Conservation (phyloP, 1,140 invertebrate genomes). For the Phocides pigmalion region DNA sequence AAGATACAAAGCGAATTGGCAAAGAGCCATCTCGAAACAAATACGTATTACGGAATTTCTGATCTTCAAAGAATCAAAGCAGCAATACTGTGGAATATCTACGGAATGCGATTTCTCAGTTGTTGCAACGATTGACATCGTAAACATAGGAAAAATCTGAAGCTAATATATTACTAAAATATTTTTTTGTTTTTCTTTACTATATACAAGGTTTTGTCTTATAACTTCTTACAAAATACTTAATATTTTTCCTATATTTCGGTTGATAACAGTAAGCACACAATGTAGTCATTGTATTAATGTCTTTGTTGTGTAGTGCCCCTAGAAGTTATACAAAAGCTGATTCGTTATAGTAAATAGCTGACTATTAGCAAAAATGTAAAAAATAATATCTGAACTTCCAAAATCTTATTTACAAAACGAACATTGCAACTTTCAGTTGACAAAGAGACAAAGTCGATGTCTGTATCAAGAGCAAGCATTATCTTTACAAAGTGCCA, state of each 20-base stretch:
- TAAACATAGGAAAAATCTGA: conserved; percentile 12
- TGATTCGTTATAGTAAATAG: too few relatives aligned
- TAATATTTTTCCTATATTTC: too few relatives aligned
- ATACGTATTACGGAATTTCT: conserved; percentile 32
- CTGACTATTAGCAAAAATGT: too few relatives aligned
- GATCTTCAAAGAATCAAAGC: conserved; percentile 33
- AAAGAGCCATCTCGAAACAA: conserved; percentile 32
- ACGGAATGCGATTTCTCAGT: conserved; percentile 24
- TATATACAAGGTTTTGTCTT: too few relatives aligned
- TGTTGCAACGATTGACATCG: conserved; percentile 15
- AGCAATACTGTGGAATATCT: conserved; percentile 4
- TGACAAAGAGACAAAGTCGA: background rate
- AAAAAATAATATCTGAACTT: too few relatives aligned
- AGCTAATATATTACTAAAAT: background rate
- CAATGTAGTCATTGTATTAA: too few relatives aligned
- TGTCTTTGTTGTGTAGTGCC: too few relatives aligned
- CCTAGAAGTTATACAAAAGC: too few relatives aligned
- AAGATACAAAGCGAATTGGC: conserved; percentile 29
- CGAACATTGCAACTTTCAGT: too few relatives aligned
- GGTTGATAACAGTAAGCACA: too few relatives aligned
- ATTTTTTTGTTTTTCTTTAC: background rate
- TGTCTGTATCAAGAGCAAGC: background rate
- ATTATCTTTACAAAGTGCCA: background rate
- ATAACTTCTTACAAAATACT: too few relatives aligned
- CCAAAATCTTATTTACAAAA: too few relatives aligned